These are phyloP conservation scores for Euborellia annulipes DNA, from an alignment of 1,140 invertebrate species.

Conservation along the genomic window DNA sequence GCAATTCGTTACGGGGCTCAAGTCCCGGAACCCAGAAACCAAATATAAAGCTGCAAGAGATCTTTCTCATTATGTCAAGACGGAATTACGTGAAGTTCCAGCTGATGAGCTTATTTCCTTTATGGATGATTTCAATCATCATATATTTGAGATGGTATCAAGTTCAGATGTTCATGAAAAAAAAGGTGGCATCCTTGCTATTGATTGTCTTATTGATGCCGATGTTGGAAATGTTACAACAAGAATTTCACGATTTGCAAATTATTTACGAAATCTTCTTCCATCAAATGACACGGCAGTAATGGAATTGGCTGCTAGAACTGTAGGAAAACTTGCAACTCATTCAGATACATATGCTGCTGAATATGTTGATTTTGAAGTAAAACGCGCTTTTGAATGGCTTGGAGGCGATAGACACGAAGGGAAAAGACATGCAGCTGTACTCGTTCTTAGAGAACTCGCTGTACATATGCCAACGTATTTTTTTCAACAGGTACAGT, in stretches of 20 bases:
- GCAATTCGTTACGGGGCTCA: conserved; percentile 71
- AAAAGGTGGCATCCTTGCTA: conserved; percentile 88
- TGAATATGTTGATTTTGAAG: conserved; percentile 93
- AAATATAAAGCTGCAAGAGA: conserved; percentile 73
- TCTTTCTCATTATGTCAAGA: conserved; percentile 78
- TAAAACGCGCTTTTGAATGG: conserved; percentile 89
- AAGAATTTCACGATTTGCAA: conserved; percentile 79
- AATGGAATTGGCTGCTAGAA: conserved; percentile 91
- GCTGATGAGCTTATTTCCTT: conserved; percentile 78
- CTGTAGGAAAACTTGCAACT: conserved; percentile 77
- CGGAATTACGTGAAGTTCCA: conserved; percentile 81
- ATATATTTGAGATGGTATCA: conserved; percentile 92
- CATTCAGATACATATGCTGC: conserved; percentile 86
- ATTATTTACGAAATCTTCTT: conserved; percentile 77
- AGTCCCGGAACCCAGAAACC: conserved; percentile 72
- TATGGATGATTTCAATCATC: conserved; percentile 89
- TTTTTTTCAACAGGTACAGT: conserved; percentile 82
- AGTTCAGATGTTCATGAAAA: conserved; percentile 84
- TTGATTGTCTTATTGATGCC: conserved; percentile 83
- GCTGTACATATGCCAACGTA: conserved; percentile 93
- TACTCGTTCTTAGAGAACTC: conserved; percentile 77
- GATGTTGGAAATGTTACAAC: conserved; percentile 85
- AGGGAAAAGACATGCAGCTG: conserved; percentile 76
- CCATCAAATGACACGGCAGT: conserved; percentile 81
- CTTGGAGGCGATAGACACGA: conserved; percentile 76